Conservation (phyloP, 2,113 vertebrate genomes). For the Dipodomys merriami region DNA sequence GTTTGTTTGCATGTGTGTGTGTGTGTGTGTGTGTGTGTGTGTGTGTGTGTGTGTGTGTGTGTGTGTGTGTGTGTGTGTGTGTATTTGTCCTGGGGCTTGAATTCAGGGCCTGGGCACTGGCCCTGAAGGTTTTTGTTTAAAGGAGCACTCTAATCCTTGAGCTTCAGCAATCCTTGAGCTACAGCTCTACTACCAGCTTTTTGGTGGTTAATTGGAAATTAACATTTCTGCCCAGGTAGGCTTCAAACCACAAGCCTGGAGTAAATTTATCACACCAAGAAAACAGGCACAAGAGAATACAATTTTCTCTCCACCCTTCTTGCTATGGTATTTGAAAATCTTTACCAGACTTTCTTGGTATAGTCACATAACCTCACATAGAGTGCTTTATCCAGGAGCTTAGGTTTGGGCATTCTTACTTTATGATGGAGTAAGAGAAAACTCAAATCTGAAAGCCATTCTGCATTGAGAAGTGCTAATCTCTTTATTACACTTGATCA, state of each 20-base stretch:
- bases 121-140: too few species aligned
- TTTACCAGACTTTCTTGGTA: neutral
- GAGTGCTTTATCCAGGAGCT: neutral
- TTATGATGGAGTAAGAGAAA: neutral
- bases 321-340: neutral
- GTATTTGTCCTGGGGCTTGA: too few species aligned
- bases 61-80: too few species aligned
- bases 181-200: too few species aligned
- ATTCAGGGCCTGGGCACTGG: too few species aligned
- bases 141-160: too few species aligned
- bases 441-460: neutral
- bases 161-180: too few species aligned
- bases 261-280: neutral
- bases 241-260: neutral
- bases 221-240: too few species aligned
- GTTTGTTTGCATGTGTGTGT: too few species aligned
- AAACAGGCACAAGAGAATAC: neutral
- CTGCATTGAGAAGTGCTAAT: neutral
- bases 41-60: too few species aligned
- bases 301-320: neutral
- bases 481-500: neutral
- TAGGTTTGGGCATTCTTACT: neutral
- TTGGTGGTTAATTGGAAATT: too few species aligned
- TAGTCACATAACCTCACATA: neutral
- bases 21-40: too few species aligned